phyloP scores from a whole-genome alignment of 2,113 vertebrate genomes.

The Piaya cayana region DNA sequence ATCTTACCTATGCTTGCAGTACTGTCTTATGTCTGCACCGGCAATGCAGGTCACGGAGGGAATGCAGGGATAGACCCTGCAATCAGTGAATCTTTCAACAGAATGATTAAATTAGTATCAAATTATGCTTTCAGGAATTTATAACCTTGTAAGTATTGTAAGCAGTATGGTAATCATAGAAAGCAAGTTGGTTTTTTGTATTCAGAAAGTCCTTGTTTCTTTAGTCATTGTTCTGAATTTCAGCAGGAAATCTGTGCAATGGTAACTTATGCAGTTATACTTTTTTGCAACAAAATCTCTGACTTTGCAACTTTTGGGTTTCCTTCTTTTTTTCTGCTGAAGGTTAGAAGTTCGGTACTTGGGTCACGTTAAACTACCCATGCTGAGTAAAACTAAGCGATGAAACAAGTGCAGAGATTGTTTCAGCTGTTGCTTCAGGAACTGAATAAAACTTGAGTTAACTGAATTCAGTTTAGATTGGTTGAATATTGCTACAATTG shows the following conservation, averaged over 20 bases:
- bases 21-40: background rate
- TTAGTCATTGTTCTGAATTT: background rate
- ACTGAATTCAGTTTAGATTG: background rate
- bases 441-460: conserved; percentile 24
- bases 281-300: background rate
- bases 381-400: conserved; percentile 8
- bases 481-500: conserved; percentile 2
- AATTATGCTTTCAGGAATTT: background rate
- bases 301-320: background rate
- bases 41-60: background rate
- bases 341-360: background rate
- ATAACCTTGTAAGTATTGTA: background rate
- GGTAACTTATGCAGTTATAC: background rate
- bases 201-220: background rate
- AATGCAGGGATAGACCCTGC: background rate
- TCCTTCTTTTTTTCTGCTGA: background rate
- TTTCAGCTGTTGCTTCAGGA: conserved; percentile 18
- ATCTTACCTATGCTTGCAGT: background rate
- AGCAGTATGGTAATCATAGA: background rate
- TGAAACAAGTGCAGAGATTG: background rate
- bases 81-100: background rate
- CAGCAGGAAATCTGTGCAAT: background rate
- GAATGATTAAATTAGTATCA: background rate
- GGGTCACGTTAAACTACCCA: background rate
- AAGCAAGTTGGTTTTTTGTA: background rate